phyloP scores from a whole-genome alignment of 2,113 vertebrate genomes.

The Muscicapa adusta region DNA sequence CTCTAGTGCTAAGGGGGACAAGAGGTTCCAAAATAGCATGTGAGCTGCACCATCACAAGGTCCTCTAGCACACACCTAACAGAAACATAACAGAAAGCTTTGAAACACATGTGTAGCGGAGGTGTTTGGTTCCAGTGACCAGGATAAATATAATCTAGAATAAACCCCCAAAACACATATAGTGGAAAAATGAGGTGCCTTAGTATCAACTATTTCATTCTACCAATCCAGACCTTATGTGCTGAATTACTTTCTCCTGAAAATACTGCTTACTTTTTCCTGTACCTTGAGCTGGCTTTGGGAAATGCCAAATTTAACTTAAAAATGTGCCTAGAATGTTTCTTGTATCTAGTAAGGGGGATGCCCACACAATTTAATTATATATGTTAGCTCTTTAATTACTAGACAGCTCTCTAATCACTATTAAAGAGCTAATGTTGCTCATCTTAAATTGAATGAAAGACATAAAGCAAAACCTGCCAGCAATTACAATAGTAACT shows the following conservation, averaged over 20 bases:
- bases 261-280: neutral
- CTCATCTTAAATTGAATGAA: neutral
- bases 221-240: neutral
- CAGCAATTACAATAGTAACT: neutral
- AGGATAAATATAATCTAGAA: slow-evolving; percentile 16
- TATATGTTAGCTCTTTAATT: neutral
- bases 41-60: neutral
- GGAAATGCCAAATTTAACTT: neutral
- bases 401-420: neutral
- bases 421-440: neutral
- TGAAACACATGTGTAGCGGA: neutral
- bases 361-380: neutral
- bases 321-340: neutral
- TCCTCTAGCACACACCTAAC: slow-evolving; percentile 12
- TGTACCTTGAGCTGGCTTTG: neutral
- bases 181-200: neutral
- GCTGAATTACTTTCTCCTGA: neutral
- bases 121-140: neutral
- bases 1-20: slow-evolving; percentile 11
- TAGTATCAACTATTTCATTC: neutral
- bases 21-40: neutral
- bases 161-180: neutral
- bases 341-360: neutral
- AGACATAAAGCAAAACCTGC: neutral
- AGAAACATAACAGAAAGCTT: neutral